phyloP scores from a whole-genome alignment of 1,140 invertebrate genomes.

The Camponotus vicinus region DNA sequence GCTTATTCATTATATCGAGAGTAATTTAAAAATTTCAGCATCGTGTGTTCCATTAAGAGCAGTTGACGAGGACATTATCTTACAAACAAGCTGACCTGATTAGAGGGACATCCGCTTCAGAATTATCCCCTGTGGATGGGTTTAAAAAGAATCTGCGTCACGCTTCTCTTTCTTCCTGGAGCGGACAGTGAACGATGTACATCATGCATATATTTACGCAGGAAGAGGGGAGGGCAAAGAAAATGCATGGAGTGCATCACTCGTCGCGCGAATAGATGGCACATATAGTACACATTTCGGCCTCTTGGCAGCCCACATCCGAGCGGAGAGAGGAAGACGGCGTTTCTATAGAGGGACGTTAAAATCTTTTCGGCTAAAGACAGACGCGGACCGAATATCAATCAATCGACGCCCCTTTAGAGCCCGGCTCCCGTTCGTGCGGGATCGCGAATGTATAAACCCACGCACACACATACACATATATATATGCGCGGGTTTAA shows the following conservation, averaged over 20 bases:
- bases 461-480: background rate
- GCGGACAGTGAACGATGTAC: background rate
- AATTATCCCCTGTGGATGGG: slow-evolving; percentile 55
- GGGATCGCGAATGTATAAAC: slow-evolving; percentile 63
- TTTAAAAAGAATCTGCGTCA: slow-evolving; percentile 55
- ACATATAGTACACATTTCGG: slow-evolving; percentile 21
- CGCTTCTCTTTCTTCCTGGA: slow-evolving; percentile 37
- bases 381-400: slow-evolving; percentile 72
- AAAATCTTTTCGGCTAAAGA: slow-evolving; percentile 62
- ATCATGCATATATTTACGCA: slow-evolving; percentile 11
- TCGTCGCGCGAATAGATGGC: slow-evolving; percentile 65
- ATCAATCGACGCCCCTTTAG: slow-evolving; percentile 78
- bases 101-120: slow-evolving; percentile 42
- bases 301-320: background rate
- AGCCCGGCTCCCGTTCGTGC: slow-evolving; percentile 34
- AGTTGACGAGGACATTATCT: slow-evolving; percentile 14
- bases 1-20: slow-evolving; percentile 40
- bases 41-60: slow-evolving; percentile 17
- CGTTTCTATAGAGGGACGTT: slow-evolving; percentile 43
- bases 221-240: slow-evolving; percentile 11
- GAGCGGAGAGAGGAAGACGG: slow-evolving; percentile 4
- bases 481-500: slow-evolving; percentile 44
- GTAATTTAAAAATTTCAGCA: slow-evolving; percentile 41
- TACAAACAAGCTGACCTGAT: slow-evolving; percentile 61
- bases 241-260: slow-evolving; percentile 74